Evolutionary conservation across 30 jellyfish, hydroid and myxozoan genomes (phyloP), one percentile per base, ranked within the genome.

Genomic region (Hydractinia symbiolongicarpus): DNA sequence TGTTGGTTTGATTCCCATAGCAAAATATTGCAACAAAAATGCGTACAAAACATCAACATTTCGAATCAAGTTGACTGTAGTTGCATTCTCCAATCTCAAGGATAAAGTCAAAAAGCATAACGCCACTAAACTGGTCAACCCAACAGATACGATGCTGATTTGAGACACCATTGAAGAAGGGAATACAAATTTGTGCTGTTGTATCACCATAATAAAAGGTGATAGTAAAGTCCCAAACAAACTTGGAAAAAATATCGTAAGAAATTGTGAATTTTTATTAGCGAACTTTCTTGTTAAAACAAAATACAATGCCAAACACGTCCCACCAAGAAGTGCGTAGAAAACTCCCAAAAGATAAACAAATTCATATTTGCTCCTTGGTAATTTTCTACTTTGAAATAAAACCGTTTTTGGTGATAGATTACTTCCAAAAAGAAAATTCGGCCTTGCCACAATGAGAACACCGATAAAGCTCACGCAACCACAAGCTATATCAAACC

Each of bases 31-130:
- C 85, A 90, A 57, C 56, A 77, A 54, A 67, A 90, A 90, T 6
- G 97, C 97, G 61, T 79, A 90, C 7, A 90, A 62, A n/a, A 90
- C 83, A 72, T 90, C 97, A 10, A 90, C 85, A 64, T 90, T 90
- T 54, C 97, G 72, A 13, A 90, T 81, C 6, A 90, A 58, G 49
- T 73, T 78, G 15, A 90, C 84, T 13, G 92, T 91, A 4, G 95
- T 91, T 10, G 97, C 97, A 76, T 85, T 81, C 73, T 90, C 97
- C 30, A 84, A 71, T 74, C 72, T 76, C 50, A 90, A 68, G 15
- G 97, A 71, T n/a, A 69, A 54, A 10, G 97, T 81, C 16, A 90
- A 80, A 11, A 84, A 66, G 5, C 67, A 7, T 30, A 90, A 66
- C 6, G 95, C 97, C 4, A 76, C 16, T 6, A 67, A 70, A 11